These are phyloP conservation scores for Nannobrachium achirus DNA, from an alignment of 2,113 vertebrate species.

Conservation along the genomic window DNA sequence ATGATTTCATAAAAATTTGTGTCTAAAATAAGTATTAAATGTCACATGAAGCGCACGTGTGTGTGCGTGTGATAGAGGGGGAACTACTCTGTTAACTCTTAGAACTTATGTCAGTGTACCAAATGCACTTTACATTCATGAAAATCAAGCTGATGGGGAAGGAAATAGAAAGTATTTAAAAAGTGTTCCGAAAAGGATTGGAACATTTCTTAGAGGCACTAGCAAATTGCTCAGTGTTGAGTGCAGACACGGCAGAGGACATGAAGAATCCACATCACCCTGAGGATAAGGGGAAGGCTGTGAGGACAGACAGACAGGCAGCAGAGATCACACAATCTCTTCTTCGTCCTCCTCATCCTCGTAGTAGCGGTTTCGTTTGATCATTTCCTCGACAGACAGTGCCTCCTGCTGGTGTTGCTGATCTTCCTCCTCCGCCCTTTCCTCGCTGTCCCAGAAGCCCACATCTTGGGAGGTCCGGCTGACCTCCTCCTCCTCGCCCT, in stretches of 20 bases:
- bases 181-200: conserved; percentile 1
- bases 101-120: conserved; percentile 13
- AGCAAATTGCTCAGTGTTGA: conserved; percentile 10
- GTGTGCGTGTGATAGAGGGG: too few relatives aligned
- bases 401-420: conserved; percentile 51
- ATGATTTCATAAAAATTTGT: conserved; percentile 4
- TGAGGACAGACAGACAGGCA: neutral
- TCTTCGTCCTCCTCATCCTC: conserved; percentile 84
- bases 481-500: conserved; percentile 67
- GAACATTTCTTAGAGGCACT: conserved; percentile 48
- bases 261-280: neutral
- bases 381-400: conserved; percentile 91
- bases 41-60: neutral
- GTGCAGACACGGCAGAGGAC: conserved; percentile 24
- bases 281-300: conserved; percentile 8
- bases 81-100: conserved; percentile 21
- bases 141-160: conserved; percentile 13
- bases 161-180: conserved; percentile 22
- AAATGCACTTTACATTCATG: neutral
- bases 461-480: conserved; percentile 84
- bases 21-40: neutral
- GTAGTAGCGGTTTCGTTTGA: conserved; percentile 94
- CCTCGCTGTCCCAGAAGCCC: conserved; percentile 89
- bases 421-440: conserved; percentile 63
- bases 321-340: neutral